Conservation (phyloP, 2,797 vertebrate species). For the Phylloscopus collybita region DNA sequence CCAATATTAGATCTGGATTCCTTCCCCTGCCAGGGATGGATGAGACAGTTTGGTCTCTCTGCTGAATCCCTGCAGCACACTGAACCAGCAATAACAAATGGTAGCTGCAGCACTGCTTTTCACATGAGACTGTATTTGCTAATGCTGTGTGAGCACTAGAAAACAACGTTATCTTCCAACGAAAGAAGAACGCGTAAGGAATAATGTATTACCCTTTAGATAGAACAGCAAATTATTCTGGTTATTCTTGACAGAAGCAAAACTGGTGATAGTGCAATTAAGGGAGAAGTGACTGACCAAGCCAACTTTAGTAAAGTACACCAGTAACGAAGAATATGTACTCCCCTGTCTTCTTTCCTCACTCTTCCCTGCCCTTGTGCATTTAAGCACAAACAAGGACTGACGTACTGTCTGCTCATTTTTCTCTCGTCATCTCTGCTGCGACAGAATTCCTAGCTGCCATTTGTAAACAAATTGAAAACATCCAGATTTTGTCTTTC, state of each 20-base stretch:
- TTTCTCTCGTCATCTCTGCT: background rate
- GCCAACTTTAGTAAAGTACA: background rate
- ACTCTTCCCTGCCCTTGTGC: background rate
- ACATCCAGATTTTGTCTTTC: background rate
- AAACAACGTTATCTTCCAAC: background rate
- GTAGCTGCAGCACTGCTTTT: background rate
- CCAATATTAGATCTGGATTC: background rate
- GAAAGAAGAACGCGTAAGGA: background rate
- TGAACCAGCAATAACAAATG: background rate
- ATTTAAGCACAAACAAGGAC: background rate
- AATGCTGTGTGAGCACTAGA: background rate
- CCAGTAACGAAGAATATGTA: background rate
- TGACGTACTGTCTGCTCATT: background rate
- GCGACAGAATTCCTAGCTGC: background rate
- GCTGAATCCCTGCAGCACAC: background rate
- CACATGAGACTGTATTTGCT: background rate
- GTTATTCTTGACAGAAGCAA: background rate
- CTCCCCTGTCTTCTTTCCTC: background rate
- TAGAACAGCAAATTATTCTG: background rate
- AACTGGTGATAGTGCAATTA: background rate
- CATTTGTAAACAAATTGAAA: background rate
- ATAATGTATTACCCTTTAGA: background rate
- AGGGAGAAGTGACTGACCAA: background rate
- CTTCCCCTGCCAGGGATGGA: background rate
- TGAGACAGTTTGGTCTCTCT: fast-evolving